These are phyloP conservation scores for Saccostrea echinata DNA, from an alignment of 1,140 invertebrate species.

Conservation along the genomic window DNA sequence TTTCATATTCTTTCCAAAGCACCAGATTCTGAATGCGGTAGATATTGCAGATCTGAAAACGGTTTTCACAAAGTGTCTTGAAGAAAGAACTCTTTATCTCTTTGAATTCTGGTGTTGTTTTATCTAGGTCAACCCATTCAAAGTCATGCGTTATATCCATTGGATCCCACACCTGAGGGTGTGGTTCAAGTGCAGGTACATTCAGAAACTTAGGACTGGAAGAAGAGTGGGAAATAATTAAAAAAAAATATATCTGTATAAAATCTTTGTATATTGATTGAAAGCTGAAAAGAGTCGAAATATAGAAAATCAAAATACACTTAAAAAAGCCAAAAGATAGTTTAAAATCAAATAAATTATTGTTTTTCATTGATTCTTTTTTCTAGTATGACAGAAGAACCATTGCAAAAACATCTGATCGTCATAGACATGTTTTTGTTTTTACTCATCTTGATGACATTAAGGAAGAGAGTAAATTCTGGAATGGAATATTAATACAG, in stretches of 20 bases:
- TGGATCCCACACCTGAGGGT: background rate
- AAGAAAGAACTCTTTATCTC: background rate
- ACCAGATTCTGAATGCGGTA: conserved; percentile 54
- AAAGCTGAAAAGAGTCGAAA: too few species aligned
- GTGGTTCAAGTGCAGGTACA: background rate
- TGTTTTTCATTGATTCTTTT: too few species aligned
- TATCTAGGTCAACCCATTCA: conserved; percentile 11
- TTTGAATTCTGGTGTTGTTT: background rate
- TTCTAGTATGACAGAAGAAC: too few species aligned
- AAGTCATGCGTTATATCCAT: background rate
- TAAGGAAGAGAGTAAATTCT: too few species aligned
- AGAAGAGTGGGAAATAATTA: background rate
- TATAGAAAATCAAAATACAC: too few species aligned
- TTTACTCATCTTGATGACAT: too few species aligned
- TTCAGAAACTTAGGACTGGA: background rate
- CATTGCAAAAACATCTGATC: too few species aligned
- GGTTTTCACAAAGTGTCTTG: background rate
- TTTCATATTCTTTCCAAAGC: conserved; percentile 53
- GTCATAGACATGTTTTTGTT: too few species aligned
- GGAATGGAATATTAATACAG: too few species aligned
- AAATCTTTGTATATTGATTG: background rate
- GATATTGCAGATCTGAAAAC: conserved; percentile 46
- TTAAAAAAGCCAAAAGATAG: too few species aligned
- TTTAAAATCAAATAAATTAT: too few species aligned
- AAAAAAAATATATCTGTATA: background rate